Evolutionary conservation across 1,140 invertebrate genomes (phyloP), one percentile per base, ranked within the genome.

Genomic region (Aphelenchoides fujianensis): DNA sequence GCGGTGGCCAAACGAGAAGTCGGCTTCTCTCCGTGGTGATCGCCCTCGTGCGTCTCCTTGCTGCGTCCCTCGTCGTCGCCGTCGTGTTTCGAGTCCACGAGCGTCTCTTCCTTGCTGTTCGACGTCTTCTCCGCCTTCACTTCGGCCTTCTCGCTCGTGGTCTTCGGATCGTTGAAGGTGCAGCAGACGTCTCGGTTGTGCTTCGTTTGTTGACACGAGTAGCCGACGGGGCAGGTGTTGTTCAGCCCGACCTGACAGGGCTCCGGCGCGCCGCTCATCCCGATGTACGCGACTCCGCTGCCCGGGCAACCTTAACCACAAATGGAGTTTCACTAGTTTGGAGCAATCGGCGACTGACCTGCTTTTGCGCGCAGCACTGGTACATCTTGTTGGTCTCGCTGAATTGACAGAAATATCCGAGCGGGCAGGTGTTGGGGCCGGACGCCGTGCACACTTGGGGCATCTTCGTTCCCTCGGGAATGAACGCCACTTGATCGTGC

Each of bases 361-460:
- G 74, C 75, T 68, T 82, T 81, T 81, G 80, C 7, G 78, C 80
- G 68, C 80, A 82, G 41, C 80, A 82, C 62, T 82, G 80, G 68
- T 82, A 82, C 57, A 82, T 80, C 48, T 64, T 76, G 37, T 82
- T 83, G 30, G 61, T 73, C 32, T 81, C 81, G 19, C 78, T 81
- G 53, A 83, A 82, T 48, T 83, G 80, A 64, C 80, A 82, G 61
- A 82, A 82, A 53, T 81, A 82, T 9, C 80, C 80, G 23, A 36
- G 48, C n/a, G 80, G 80, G 35, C 80, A 82, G 3, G 68, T 69
- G 19, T 71, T 79, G 30, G 73, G 68, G 12, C 77, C 80, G 35
- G 79, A 81, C 2, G 75, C 63, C 3, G 80, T 83, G 67, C 80
- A 82, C 2, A 79, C 71, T 37, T 76, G 76, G n/a, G 74, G 67